These are phyloP conservation scores for Eupithecia dodoneata DNA, from an alignment of 2,888 invertebrate genomes.

Conservation along the genomic window DNA sequence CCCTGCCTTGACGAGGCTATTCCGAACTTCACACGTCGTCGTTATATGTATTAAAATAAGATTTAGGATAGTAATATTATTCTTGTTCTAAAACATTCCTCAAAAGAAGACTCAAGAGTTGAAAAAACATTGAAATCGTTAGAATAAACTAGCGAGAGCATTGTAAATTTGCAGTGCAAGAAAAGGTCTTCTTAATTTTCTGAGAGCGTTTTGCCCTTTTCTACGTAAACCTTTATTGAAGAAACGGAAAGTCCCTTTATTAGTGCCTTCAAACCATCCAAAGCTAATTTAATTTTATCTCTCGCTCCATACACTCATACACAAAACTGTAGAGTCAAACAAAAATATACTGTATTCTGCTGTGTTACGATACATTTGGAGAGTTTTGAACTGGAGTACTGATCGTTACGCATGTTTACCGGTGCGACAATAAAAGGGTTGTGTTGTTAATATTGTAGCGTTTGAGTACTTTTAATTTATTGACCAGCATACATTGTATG, in stretches of 20 bases:
- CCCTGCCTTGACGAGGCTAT: conserved; percentile 6
- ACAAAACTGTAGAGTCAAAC: conserved; percentile 19
- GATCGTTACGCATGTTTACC: conserved; percentile 37
- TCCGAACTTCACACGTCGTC: neutral
- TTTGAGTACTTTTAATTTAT: conserved; percentile 43
- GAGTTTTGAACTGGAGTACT: conserved; percentile 15
- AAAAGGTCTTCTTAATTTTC: neutral
- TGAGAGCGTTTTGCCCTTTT: conserved; percentile 4
- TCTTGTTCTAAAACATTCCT: neutral
- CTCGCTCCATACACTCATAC: conserved; percentile 22
- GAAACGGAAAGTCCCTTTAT: conserved; percentile 17
- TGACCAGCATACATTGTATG: conserved; percentile 29
- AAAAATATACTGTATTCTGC: conserved; percentile 11
- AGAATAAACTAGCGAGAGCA: neutral
- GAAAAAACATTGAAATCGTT: neutral
- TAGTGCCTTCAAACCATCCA: conserved; percentile 23
- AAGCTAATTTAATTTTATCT: conserved; percentile 42
- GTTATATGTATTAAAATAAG: neutral
- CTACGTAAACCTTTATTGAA: conserved; percentile 17
- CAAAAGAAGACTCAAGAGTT: neutral
- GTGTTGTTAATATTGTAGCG: conserved; percentile 38
- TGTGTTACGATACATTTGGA: conserved; percentile 20
- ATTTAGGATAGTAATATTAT: neutral
- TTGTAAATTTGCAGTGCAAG: neutral
- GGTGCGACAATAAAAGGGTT: conserved; percentile 44